Evolutionary conservation across 2,797 vertebrate genomes (phyloP), one percentile per base, ranked within the genome.

Genomic region (Gallirallus australis): DNA sequence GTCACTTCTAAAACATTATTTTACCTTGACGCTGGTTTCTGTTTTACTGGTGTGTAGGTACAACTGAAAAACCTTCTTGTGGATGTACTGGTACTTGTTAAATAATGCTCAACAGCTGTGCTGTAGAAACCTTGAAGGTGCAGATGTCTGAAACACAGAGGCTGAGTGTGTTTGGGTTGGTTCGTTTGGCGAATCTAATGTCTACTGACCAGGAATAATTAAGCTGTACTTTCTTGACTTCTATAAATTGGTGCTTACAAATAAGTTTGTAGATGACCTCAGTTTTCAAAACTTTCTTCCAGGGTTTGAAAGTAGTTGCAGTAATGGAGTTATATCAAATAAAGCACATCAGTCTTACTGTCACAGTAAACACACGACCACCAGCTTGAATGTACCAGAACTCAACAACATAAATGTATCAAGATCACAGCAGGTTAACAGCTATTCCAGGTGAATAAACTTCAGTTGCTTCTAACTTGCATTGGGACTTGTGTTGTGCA

Each of bases 251-350:
- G 31, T 79, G 27, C 35, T 75, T 63, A 25, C 9, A 39, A 19
- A 12, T 28, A 16, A 25, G 10, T 60, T 84, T 68, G 54, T 64
- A 69, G 47, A 28, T 73, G 4, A 68, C 47, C 31, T 42, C 35
- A 65, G 0, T 28, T 85, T 31, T 61, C 54, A 50, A 48, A 77
- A 76, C 61, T 91, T 87, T 54, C 83, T 83, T 93, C 78, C 80
- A 99, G 99, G 99, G 97, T 99, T 99, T 82, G 99, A 99, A 98
- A 99, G 98, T 98, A 99, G 98, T 98, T 99, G 99, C 98, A 99
- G 99, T 98, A 99, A 99, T 59, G 99, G 99, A 83, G 98, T 99
- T 98, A 99, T 99, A 86, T 98, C 99, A 81, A 99, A 97, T 95
- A 99, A 99, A 98, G 98, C 96, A 63, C 98, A 98, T 97, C 98